These are phyloP conservation scores for Trochalopteron elliotii DNA, from an alignment of 2,113 vertebrate genomes.

Conservation along the genomic window DNA sequence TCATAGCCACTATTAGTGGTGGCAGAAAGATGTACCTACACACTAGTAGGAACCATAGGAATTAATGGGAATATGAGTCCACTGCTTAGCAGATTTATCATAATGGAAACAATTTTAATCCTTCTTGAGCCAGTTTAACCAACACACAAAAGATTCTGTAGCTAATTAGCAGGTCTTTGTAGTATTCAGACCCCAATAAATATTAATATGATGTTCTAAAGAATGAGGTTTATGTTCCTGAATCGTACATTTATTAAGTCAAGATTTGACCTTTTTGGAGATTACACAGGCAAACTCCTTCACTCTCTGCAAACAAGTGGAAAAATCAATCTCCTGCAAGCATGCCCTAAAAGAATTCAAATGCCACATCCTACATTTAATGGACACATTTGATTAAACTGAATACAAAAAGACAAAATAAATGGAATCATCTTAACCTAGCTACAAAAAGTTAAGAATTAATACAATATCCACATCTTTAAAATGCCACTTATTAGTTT, in stretches of 20 bases:
- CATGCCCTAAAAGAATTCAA: slow-evolving; percentile 2
- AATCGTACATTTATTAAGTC: slow-evolving; percentile 56
- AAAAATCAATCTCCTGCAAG: slow-evolving; percentile 29
- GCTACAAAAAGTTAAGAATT: neutral
- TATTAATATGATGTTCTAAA: slow-evolving; percentile 49
- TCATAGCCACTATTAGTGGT: neutral
- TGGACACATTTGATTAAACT: neutral
- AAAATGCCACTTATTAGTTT: neutral
- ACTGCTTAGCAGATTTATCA: neutral
- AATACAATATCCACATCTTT: neutral
- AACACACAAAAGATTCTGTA: slow-evolving; percentile 29
- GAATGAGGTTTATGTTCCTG: slow-evolving; percentile 32
- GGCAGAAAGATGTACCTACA: neutral
- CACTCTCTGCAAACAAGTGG: slow-evolving; percentile 6
- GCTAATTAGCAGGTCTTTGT: slow-evolving; percentile 45
- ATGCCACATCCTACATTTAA: neutral
- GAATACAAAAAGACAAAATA: neutral
- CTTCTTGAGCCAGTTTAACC: slow-evolving; percentile 30
- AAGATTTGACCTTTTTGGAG: slow-evolving; percentile 61
- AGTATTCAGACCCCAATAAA: slow-evolving; percentile 19
- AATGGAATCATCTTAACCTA: neutral
- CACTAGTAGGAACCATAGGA: neutral
- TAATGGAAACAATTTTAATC: slow-evolving; percentile 21
- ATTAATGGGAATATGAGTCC: neutral
- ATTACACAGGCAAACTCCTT: slow-evolving; percentile 1